Base-by-base conservation (phyloP, 2,113 vertebrate genomes). In the Chlorodrepanis virens region DNA sequence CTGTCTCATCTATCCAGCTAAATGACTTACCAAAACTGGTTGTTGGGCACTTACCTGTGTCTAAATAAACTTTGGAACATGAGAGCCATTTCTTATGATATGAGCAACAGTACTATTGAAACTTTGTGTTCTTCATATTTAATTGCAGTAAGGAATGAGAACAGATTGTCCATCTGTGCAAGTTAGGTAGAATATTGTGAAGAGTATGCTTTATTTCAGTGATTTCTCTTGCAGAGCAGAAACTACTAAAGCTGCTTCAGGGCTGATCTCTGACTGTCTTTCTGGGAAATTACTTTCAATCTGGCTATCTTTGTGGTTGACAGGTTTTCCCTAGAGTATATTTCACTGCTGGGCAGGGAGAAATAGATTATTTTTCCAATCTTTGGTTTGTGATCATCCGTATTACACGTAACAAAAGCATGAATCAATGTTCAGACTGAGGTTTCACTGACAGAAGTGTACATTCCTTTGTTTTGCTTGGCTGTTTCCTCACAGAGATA, bases 401-500 rank as follows among this genome's bases (percentile, higher is more conserved):
- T 39, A 52, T 72, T 54, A 11, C 49, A n/a, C 0, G 18, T 78
- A 59, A 75, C 71, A 52, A 54, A 40, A 53, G 72, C 49, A 57
- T 0, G 12, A 39, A 39, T 59, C 39, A 12, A 0, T 25, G 63
- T 28, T 67, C 65, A 75, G 67, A 17, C 28, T 1, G 10, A 42
- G 47, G 54, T 61, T 74, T 76, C 39, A 17, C 40, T 68, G 78
- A 22, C 4, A 12, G 1, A 39, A 79, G 16, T 13, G 44, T 44
- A 18, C 9, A 1, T 82, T 28, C 33, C 39, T 87, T 68, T 54
- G 47, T 15, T 67, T 52, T 88, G 35, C 60, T 94, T 90, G 49
- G 31, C 35, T 81, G 49, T 45, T 39, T 56, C 61, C 54, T 72
- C 22, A 1, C 10, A 57, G 79, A 79, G 37, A 10, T 65, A 23